Evolutionary conservation across 2,113 vertebrate genomes (phyloP), one percentile per base, ranked within the genome.

Genomic region (Aegotheles bennettii): DNA sequence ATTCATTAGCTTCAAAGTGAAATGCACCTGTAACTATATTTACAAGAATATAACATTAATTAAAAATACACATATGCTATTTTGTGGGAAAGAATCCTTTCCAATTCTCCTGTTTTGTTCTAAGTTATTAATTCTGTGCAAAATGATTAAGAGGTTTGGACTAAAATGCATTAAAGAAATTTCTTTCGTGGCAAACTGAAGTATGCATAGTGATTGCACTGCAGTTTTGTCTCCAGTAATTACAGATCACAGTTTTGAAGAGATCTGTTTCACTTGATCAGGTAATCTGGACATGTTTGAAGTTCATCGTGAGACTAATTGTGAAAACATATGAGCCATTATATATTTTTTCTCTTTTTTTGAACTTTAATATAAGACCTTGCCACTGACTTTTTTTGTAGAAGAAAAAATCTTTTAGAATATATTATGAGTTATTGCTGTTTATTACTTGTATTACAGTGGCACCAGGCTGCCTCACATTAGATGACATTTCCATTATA

Each of bases 381-480:
- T 84, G 71, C 33, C 17, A 43, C 40, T 71, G 60, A 78, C 57
- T 84, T 86, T 86, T 90, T 94, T 85, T 88, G 84, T 50, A 61
- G 84, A 89, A 91, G 63, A 67, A 87, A 92, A 91, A 91, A 93
- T 3, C 7, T 38, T 65, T 85, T 87, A 57, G 50, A 45, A 79
- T 82, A 40, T 71, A 76, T 76, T 61, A 47, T 67, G 89, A 83
- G 61, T 31, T 89, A 79, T 67, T 85, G 84, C 29, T 93, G 67
- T 69, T 94, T 94, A 87, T 90, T 65, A 61, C 79, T 95, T 73
- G 70, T 65, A 77, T 70, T 88, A 42, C 50, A 91, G 78, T 95
- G 89, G 87, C 87, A 95, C 59, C 82, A 87, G 93, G 70, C 84
- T 90, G 87, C 87, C 70, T 95, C 81, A 75, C 48, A 29, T 90